These are phyloP conservation scores for Calephelis virginiensis DNA, from an alignment of 1,140 invertebrate genomes.

Conservation along the genomic window DNA sequence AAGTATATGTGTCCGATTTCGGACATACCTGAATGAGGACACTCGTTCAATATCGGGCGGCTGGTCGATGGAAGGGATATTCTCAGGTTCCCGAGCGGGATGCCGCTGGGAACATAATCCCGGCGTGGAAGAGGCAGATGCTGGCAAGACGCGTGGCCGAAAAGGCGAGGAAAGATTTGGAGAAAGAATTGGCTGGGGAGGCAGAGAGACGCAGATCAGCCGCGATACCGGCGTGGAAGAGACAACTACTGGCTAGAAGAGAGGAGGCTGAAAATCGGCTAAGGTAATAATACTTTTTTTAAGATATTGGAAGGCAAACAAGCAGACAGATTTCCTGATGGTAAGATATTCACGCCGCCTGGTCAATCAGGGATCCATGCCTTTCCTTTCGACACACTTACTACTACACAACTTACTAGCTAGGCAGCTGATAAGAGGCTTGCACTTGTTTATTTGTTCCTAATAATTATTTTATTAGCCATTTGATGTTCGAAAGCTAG, in stretches of 20 bases:
- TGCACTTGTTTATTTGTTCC: no score
- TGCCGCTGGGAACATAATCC: slow-evolving; percentile 91
- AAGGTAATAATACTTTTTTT: slow-evolving; percentile 70
- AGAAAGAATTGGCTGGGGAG: slow-evolving; percentile 89
- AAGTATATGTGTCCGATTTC: slow-evolving; percentile 11
- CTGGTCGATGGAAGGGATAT: slow-evolving; percentile 70
- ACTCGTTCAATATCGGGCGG: slow-evolving; percentile 43
- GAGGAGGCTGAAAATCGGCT: slow-evolving; percentile 86
- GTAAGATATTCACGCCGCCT: no score
- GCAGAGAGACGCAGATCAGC: slow-evolving; percentile 91
- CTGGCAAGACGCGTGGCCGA: slow-evolving; percentile 95
- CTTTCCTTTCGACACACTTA: no score
- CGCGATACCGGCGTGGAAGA: slow-evolving; percentile 94
- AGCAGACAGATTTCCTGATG: no score
- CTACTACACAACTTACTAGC: no score
- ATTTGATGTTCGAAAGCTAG: no score
- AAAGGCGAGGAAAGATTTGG: slow-evolving; percentile 92
- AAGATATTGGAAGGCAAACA: background rate
- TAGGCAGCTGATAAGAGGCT: no score
- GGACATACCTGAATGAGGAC: slow-evolving; percentile 31
- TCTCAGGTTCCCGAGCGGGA: slow-evolving; percentile 92
- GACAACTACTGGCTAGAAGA: slow-evolving; percentile 90
- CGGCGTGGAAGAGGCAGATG: slow-evolving; percentile 97
- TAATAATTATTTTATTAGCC: no score
- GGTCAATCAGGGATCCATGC: no score